Conservation (phyloP, 2,888 invertebrate genomes). For the Chloroclystis v-ata region DNA sequence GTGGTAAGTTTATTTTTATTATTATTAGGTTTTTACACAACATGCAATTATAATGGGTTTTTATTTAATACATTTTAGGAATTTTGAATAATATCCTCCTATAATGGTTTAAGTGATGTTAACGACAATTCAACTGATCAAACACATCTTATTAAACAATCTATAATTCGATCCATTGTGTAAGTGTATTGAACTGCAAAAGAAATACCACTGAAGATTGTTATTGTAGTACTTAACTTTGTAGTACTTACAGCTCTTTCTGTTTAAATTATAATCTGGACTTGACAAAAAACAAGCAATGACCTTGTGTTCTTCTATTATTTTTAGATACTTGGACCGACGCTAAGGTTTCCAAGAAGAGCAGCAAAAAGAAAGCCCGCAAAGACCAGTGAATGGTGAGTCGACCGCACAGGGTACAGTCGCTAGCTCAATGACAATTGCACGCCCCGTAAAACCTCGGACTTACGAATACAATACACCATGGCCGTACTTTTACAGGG, state of each 20-base stretch:
- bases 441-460: conserved; percentile 58
- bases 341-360: conserved; percentile 84
- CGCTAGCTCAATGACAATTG: conserved; percentile 69
- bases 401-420: conserved; percentile 44
- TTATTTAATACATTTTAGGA: too few relatives aligned
- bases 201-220: too few relatives aligned
- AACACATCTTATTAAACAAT: conserved; percentile 2
- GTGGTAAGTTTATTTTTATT: conserved; percentile 47
- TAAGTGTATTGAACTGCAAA: too few relatives aligned
- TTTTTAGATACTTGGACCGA: conserved; percentile 85
- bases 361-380: conserved; percentile 86
- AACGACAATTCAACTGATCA: conserved; percentile 8
- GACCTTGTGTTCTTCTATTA: background rate
- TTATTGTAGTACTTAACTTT: too few relatives aligned
- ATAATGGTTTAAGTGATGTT: too few relatives aligned
- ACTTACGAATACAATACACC: conserved; percentile 32
- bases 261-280: too few relatives aligned
- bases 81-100: too few relatives aligned
- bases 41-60: too few relatives aligned
- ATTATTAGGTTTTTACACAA: too few relatives aligned
- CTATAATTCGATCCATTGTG: background rate
- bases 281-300: too few relatives aligned
- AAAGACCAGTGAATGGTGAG: conserved; percentile 81
- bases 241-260: too few relatives aligned
- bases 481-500: conserved; percentile 66